phyloP scores from a whole-genome alignment of 2,797 vertebrate species.

The Oreortyx pictus region DNA sequence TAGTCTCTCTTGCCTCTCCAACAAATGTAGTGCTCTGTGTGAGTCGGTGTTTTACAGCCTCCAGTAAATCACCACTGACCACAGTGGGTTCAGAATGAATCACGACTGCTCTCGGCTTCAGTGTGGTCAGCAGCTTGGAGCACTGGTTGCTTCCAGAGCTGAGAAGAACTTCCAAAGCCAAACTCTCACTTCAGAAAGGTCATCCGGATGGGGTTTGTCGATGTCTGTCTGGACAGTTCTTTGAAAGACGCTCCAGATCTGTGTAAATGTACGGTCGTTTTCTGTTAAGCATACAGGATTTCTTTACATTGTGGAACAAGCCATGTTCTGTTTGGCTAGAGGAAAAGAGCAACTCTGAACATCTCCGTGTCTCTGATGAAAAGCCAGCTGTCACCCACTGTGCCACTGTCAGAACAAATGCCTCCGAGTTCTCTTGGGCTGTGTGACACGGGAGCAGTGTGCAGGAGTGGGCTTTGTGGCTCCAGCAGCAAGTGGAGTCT shows the following conservation, averaged over 20 bases:
- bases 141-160: neutral
- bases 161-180: neutral
- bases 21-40: accelerated
- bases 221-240: neutral
- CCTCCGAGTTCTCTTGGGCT: accelerated
- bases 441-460: neutral
- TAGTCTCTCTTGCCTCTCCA: neutral
- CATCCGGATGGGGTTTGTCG: neutral
- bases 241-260: neutral
- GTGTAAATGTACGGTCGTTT: neutral
- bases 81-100: neutral
- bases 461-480: neutral
- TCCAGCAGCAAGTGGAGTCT: neutral
- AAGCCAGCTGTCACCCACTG: neutral
- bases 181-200: neutral
- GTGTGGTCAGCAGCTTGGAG: neutral
- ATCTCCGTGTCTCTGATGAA: accelerated
- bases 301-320: neutral
- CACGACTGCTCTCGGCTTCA: neutral
- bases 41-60: accelerated
- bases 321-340: neutral
- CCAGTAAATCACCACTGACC: neutral
- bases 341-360: neutral
- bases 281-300: accelerated
- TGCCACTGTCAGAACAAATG: neutral